Base-by-base conservation (phyloP, 2,888 invertebrate species). In the Drosophila paracracens region DNA sequence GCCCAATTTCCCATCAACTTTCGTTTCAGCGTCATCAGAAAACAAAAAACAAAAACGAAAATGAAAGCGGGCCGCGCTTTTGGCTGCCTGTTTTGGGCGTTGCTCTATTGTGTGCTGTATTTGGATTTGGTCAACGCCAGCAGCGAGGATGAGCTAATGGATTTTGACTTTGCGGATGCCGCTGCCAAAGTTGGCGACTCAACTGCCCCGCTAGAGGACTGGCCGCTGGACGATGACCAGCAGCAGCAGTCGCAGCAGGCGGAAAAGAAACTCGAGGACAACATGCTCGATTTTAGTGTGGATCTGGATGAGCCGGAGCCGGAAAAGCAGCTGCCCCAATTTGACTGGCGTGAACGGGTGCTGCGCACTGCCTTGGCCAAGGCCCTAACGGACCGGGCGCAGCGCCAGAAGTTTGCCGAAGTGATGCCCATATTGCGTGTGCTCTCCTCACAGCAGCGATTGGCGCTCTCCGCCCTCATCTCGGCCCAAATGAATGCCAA, bases 361-460 rank as follows among this genome's bases (percentile, higher is more conserved):
- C 91, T 95, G 25, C 94, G 94, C 76, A 94, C 94, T 38, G 94
- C 95, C 1, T 93, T 95, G 62, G 79, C 94, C 21, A 93, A 94
- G 79, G 95, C 95, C 0, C 91, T 95, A 89, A 94, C 94, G 76
- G 94, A 94, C 82, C 94, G 94, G 57, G 94, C 94, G 40, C 94
- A 95, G 54, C 94, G 94, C 25, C 94, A 94, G 72, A 95, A 94
- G 88, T 94, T 95, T 65, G 94, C 94, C 0, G 94, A 95, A 91
- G 94, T 95, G 31, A 92, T 95, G 92, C 96, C 96, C 50, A 95
- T 95, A 78, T 93, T 96, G 77, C 94, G 95, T 56, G 94, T 94
- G 4, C 94, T 96, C 93, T 94, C 95, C 1, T 94, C 94, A 0
- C 94, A 94, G 35, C 96, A 96, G 92, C 93, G 95, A 36, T 92